Base-by-base conservation (phyloP, 2,888 invertebrate species). In the Ecliptopera silaceata region DNA sequence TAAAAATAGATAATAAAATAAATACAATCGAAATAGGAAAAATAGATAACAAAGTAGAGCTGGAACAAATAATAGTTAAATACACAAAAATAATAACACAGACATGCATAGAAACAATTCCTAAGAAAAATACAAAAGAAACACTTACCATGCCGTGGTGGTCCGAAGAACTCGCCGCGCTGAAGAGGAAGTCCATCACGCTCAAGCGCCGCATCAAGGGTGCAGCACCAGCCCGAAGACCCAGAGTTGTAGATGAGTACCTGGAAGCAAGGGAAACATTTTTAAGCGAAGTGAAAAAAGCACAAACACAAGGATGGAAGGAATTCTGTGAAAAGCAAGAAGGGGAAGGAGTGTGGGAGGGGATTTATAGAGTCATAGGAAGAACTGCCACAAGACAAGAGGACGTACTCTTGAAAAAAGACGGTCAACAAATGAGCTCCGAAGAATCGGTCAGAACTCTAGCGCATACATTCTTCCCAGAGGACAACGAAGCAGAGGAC, bases 221-320 rank as follows among this genome's bases (percentile, higher is more conserved):
- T n/a, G n/a, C n/a, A n/a, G n/a, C n/a, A n/a, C n/a, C n/a, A n/a
- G 11, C 11, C 31, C 31, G 31, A 11, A 31, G 11, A 31, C 10
- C 31, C 3, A 31, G 11, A 11, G 31, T 31, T 11, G 11, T 31
- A 8, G 34, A 34, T 0, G 45, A 34, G 45, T 46, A 46, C 45
- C 45, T 46, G 45, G 20, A 34, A 46, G 34, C 34, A 46, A 46
- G 17, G 22, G 20, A 46, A 8, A 46, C 1, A 34, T 46, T 12
- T 46, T 10, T 12, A 8, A 13, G 1, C 1, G 20, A 32, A 20
- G 45, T 17, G 0, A 46, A 34, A 8, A 46, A 3, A 13, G 45
- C 45, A 20, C 36, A 38, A 5, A 15, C 11, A 31, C 3, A 11
- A 11, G 11, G 31, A 1, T 31, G 31, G 31, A 31, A 31, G 10